phyloP scores from a whole-genome alignment of 2,113 vertebrate genomes.

The Boulengeromyrus knoepffleri region DNA sequence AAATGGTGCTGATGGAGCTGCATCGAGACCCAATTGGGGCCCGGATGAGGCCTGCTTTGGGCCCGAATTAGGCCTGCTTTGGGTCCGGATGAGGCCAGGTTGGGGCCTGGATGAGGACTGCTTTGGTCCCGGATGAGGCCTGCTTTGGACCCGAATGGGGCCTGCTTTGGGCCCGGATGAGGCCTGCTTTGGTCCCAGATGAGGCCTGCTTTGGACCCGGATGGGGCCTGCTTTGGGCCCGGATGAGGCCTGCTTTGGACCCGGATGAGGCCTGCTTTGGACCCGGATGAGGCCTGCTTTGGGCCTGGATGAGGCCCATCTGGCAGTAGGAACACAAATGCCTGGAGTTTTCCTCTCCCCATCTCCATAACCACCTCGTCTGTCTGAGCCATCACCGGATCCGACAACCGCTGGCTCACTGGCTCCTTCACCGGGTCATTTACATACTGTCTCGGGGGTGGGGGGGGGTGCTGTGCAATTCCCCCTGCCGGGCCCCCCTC shows the following conservation, averaged over 20 bases:
- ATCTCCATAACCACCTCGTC: slow-evolving; percentile 54
- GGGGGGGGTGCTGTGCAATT: too few relatives aligned
- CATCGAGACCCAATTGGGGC: neutral
- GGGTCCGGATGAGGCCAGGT: neutral
- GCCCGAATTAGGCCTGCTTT: too few relatives aligned
- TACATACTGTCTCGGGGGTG: slow-evolving; percentile 28
- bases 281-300: too few relatives aligned
- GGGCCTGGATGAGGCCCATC: slow-evolving; percentile 9
- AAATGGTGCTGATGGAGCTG: slow-evolving; percentile 9
- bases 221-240: too few relatives aligned
- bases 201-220: too few relatives aligned
- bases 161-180: too few relatives aligned
- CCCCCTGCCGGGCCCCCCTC: neutral
- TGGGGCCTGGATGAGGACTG: too few relatives aligned
- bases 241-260: too few relatives aligned
- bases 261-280: too few relatives aligned
- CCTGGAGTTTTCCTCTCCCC: slow-evolving; percentile 37
- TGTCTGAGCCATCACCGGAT: slow-evolving; percentile 45
- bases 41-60: neutral
- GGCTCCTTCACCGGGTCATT: slow-evolving; percentile 40
- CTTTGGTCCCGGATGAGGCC: too few relatives aligned
- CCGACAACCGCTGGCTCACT: slow-evolving; percentile 51
- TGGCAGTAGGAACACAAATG: slow-evolving; percentile 34
- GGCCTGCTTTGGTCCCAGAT: neutral
- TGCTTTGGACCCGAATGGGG: too few relatives aligned